A percentile compares a stretch with the other conserved stretches of the same genome.
Evolutionary conservation across 1,140 invertebrate species (phyloP).

Genomic region (Drosophila tani): DNA sequence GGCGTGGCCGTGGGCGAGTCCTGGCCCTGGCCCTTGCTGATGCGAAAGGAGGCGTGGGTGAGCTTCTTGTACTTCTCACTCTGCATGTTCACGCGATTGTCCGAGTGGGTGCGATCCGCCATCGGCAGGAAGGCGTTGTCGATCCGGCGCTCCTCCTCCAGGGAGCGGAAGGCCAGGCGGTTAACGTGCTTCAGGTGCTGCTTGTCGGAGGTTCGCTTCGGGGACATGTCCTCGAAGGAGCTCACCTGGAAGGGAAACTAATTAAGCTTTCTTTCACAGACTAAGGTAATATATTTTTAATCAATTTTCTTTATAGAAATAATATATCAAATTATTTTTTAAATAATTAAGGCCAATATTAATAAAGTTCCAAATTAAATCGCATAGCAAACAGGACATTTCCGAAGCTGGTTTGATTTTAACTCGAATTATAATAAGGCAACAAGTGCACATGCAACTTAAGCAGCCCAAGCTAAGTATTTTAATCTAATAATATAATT

Average conservation of each 20-base stretch:
- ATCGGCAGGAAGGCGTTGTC: constrained; percentile 84
- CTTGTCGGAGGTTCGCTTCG: constrained; percentile 54
- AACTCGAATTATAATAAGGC: too few species aligned
- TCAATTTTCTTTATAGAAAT: background rate
- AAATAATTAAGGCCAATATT: too few species aligned
- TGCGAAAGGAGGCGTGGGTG: constrained; percentile 81
- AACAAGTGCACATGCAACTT: too few species aligned
- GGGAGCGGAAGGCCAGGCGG: constrained; percentile 79
- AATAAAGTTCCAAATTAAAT: too few species aligned
- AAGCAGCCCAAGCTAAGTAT: too few species aligned
- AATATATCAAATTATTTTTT: too few species aligned
- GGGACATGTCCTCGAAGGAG: constrained; percentile 85
- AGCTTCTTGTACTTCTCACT: constrained; percentile 84
- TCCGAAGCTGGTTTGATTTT: too few species aligned
- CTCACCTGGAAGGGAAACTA: constrained; percentile 59
- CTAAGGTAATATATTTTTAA: background rate
- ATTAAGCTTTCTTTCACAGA: constrained; percentile 32
- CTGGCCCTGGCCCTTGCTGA: constrained; percentile 74
- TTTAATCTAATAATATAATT: too few species aligned
- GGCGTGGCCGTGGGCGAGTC: constrained; percentile 45
- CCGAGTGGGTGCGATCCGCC: constrained; percentile 82
- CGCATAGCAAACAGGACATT: too few species aligned
- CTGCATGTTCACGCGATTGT: constrained; percentile 83
- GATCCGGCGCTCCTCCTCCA: constrained; percentile 84
- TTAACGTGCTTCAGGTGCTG: constrained; percentile 80